Conservation (phyloP, 2,797 vertebrate species). For the Nasua narica region DNA sequence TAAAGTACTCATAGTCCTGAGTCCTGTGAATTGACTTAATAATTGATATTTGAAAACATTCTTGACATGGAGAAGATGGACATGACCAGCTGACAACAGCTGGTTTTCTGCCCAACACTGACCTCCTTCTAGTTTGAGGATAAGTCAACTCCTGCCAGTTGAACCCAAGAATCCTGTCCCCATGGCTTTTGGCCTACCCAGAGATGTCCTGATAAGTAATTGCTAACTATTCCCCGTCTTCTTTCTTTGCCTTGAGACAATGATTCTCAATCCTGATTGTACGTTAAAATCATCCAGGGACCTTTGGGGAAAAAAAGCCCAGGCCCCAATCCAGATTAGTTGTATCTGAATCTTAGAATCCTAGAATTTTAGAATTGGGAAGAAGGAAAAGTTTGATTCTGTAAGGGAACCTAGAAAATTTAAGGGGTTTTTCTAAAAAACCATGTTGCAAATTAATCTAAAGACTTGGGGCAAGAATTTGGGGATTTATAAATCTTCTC, state of each 20-base stretch:
- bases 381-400: neutral
- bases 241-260: neutral
- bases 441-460: neutral
- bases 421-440: neutral
- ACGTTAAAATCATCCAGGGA: neutral
- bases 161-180: neutral
- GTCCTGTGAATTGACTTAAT: neutral
- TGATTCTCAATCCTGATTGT: neutral
- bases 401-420: neutral
- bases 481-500: neutral
- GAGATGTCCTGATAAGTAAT: neutral
- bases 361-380: neutral
- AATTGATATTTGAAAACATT: neutral
- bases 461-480: neutral
- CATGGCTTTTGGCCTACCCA: neutral
- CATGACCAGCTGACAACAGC: neutral
- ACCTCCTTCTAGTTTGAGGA: neutral
- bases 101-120: neutral
- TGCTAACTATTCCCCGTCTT: neutral
- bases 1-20: neutral
- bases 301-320: neutral
- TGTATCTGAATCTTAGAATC: neutral
- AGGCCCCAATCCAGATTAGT: neutral
- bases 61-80: neutral
- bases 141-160: neutral